Base-by-base conservation (phyloP, 2,113 vertebrate species). In the Nerophis lumbriciformis region DNA sequence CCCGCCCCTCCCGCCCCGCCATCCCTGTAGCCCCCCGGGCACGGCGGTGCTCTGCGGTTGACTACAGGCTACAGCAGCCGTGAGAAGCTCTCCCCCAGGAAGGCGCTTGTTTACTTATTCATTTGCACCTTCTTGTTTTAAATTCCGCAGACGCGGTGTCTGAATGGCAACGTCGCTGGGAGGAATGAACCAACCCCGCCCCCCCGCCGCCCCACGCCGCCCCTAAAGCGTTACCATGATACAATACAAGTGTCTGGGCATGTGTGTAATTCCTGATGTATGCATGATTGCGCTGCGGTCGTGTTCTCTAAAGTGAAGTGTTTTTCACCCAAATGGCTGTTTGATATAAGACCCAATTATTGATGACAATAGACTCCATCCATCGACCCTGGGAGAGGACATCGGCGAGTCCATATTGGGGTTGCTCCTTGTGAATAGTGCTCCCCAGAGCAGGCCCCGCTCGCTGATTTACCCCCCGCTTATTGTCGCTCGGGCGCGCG, bases 81-180 rank as follows among this genome's bases (percentile, higher is more conserved):
- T 84, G 85, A 85, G 79, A 86, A 81, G 74, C 64, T 79, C 82
- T 86, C 88, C 88, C 88, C 73, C 73, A 88, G 85, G 82, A 86
- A 84, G 72, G 75, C 48, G 8, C 71, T 48, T 88, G 78, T 84
- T 90, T 88, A 89, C 83, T 90, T 90, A 90, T 89, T 91, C 78
- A 90, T 89, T 87, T 86, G 81, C 85, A 85, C 87, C 84, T 88
- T 83, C 81, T 75, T 79, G 82, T 82, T 82, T 82, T 68, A 87
- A 83, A 87, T 86, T 87, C 77, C 77, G 73, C 81, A 72, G 68
- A 78, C 80, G 4, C 5, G 66, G 53, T 14, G 37, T 74, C 66
- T 83, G 75, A 83, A 84, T 60, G 54, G 75, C 65, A 73, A 79
- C 68, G 68, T 70, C 1, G 73, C 79, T 70, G 42, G 67, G 68